A percentile compares a stretch with the other conserved stretches of the same genome.
These are phyloP conservation scores for Meteorus colon DNA, from an alignment of 2,888 invertebrate species.

Conservation along the genomic window DNA sequence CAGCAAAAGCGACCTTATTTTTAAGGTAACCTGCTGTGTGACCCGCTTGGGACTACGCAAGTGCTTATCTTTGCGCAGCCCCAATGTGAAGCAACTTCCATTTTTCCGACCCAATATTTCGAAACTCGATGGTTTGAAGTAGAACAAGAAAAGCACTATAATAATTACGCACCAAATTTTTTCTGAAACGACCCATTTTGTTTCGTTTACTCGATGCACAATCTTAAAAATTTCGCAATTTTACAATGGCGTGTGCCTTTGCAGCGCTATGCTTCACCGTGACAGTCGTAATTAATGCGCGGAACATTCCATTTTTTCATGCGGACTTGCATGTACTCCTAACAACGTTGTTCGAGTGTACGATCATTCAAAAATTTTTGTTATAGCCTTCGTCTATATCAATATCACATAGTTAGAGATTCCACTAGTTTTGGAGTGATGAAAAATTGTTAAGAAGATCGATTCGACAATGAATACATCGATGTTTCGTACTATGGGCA, in stretches of 20 bases:
- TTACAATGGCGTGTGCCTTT: no score
- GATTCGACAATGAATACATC: slow-evolving; percentile 51
- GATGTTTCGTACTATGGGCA: slow-evolving; percentile 58
- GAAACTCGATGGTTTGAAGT: slow-evolving; percentile 58
- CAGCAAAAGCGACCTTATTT: slow-evolving; percentile 98
- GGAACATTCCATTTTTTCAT: no score
- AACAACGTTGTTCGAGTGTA: background rate
- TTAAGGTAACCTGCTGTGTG: slow-evolving; percentile 91
- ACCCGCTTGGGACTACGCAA: slow-evolving; percentile 61
- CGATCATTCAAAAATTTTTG: background rate
- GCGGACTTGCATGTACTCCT: no score
- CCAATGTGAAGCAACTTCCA: slow-evolving; percentile 50
- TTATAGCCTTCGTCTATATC: no score
- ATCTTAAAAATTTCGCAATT: background rate
- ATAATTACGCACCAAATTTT: background rate
- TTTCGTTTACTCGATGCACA: background rate
- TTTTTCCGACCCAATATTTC: slow-evolving; percentile 48
- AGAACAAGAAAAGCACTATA: background rate
- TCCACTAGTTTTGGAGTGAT: slow-evolving; percentile 30
- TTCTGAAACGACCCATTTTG: background rate
- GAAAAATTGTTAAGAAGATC: background rate
- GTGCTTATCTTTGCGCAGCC: slow-evolving; percentile 66
- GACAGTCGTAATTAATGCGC: no score
- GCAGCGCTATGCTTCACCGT: no score
- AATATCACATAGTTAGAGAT: background rate